These are phyloP conservation scores for Ochotona curzoniae DNA, from an alignment of 2,113 vertebrate species.

Conservation along the genomic window DNA sequence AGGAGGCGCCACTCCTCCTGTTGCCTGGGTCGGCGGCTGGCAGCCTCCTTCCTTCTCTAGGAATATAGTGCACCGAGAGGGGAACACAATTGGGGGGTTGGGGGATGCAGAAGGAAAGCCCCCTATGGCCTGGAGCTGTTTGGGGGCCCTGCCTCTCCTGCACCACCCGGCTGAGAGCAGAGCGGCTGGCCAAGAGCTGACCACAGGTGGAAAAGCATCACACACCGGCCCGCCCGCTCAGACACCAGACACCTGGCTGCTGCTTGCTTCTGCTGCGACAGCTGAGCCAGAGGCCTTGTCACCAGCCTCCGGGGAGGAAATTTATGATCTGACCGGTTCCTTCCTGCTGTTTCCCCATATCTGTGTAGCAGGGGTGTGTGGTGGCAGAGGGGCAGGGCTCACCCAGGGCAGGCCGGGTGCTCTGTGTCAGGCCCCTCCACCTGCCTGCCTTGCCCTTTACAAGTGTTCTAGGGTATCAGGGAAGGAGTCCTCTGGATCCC, in stretches of 20 bases:
- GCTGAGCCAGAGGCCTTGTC: not conserved
- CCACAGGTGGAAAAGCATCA: fast-evolving
- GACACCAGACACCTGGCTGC: not conserved
- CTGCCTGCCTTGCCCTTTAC: not conserved
- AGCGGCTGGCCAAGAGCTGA: not conserved
- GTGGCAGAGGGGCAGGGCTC: not conserved
- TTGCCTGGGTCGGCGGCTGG: not conserved
- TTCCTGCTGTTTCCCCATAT: not conserved
- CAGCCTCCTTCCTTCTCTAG: slow-evolving; percentile 31
- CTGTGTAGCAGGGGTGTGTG: not conserved
- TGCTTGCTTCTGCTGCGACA: not conserved
- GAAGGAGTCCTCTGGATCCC: not conserved
- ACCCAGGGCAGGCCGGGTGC: too few species aligned
- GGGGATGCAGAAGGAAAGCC: not conserved
- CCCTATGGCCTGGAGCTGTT: not conserved
- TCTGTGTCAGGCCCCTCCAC: not conserved
- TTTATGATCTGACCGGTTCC: not conserved
- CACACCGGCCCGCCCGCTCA: not conserved
- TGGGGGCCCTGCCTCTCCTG: not conserved
- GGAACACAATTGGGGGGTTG: not conserved
- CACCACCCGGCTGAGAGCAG: not conserved
- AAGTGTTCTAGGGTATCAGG: not conserved
- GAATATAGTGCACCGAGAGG: not conserved
- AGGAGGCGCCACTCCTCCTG: not conserved
- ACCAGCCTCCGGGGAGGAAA: not conserved